Evolutionary conservation across 1,140 invertebrate genomes (phyloP), one percentile per base, ranked within the genome.

Genomic region (Phocides pigmalion): DNA sequence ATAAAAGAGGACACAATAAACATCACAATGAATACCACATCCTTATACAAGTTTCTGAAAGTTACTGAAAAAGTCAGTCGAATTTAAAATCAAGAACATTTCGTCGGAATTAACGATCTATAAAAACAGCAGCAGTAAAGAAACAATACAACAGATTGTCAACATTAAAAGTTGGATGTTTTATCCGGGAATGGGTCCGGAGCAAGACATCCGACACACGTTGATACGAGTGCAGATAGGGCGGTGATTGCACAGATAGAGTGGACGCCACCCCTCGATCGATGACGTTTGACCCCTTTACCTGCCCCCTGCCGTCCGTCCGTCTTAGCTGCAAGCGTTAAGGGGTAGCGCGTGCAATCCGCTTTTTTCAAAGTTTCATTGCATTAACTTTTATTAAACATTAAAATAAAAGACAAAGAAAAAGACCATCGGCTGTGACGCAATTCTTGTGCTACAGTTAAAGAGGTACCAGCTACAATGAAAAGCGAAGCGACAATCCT

Each of bases 281-380:
- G 84, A 89, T 89, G 83, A 76, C 76, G 86, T 84, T 84, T 87
- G 86, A 89, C 86, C 86, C 82, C 82, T 84, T 87, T 80, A 89
- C 86, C 86, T 89, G 85, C 82, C 78, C 79, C 77, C 72, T 68
- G 63, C 76, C 73, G 77, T 81, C 78, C 61, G 68, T 77, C 78
- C 81, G 77, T 82, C 83, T 86, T 84, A 69, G 58, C 74, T 84
- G 81, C 81, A 82, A 66, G 42, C 32, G 35, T 85, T 85, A 85
- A 85, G 83, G 78, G 70, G 35, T 56, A 72, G 78, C 4, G 8
- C 28, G 28, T n/a, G n/a, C n/a, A 11, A 1, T 28, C 25, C 0
- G 6, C 5, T 8, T 4, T 4, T 32, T 11, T 32, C 28, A 32
- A 8, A 28, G n/a, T n/a, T n/a, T n/a, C n/a, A n/a, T n/a, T n/a